Base-by-base conservation (phyloP, 2,888 invertebrate species). In the Hesperia comma region DNA sequence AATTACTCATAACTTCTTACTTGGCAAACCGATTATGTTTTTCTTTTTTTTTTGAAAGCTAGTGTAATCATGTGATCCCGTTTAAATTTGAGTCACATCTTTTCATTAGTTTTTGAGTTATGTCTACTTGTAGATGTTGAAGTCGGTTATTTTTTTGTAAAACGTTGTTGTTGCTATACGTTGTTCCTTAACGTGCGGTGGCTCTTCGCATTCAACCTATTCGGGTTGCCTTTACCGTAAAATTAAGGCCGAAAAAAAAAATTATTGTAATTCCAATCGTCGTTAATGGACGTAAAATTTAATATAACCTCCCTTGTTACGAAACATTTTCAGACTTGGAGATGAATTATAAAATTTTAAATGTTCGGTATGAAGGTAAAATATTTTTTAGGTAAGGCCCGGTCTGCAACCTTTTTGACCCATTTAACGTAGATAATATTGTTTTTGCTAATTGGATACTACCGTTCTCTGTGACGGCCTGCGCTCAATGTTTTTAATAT, bases 251-350 rank as follows among this genome's bases (percentile, higher is more conserved):
- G 26, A 58, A 64, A 58, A 58, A 58, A 62, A 62, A n/a, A n/a
- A n/a, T 41, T 41, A 64, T 64, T 64, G 58, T 64, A 58, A 64
- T 64, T 64, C 51, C 41, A 33, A 64, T 64, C 58, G 64, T 8
- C 58, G 58, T 63, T 63, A 63, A 57, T 57, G 49, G 63, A 57
- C 56, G 46, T 63, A 57, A 56, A 64, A 58, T 66, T 60, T 43
- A 66, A 60, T 60, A 60, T 60, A 60, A 33, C 58, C 58, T 19
- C 33, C 60, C n/a, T 19, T 33, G 41, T 17, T 37, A 66, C 33
- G 53, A 60, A 66, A 66, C 17, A 54, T 66, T 64, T 64, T 58
- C 8, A 19, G 58, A 37, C 17, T 26, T 19, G 14, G 32, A 58
- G n/a, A 58, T 58, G 57, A 53, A 58, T 53, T 53, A 64, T 64